Conservation (phyloP, 2,113 vertebrate genomes). For the Cyanoderma ruficeps region DNA sequence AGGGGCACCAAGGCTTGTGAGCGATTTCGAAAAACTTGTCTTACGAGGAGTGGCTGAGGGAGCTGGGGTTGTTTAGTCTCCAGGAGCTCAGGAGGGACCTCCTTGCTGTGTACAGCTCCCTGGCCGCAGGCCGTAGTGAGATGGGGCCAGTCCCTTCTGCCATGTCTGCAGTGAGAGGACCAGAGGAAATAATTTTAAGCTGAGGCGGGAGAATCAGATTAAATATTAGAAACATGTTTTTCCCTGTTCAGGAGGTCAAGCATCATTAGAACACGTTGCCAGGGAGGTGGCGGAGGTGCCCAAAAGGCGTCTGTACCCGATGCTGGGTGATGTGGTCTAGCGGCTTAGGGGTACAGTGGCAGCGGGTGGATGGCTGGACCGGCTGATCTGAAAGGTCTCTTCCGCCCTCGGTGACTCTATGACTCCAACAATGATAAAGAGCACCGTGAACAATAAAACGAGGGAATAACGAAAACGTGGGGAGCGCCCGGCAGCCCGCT, state of each 20-base stretch:
- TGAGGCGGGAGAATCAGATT: not conserved
- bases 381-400: too few relatives aligned
- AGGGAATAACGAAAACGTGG: fast-evolving
- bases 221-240: not conserved
- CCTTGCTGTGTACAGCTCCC: not conserved
- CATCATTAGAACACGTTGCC: not conserved
- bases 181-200: not conserved
- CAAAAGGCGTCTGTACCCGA: fast-evolving
- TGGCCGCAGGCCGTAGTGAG: not conserved
- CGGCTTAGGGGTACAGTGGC: not conserved
- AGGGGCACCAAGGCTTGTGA: not conserved
- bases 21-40: not conserved
- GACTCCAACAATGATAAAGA: not conserved
- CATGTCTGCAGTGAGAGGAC: too few relatives aligned
- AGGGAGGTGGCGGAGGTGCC: not conserved
- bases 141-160: too few relatives aligned
- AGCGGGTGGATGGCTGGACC: not conserved
- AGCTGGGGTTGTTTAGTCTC: not conserved
- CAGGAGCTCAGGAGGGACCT: not conserved
- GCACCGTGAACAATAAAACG: not conserved
- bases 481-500: not conserved
- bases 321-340: not conserved
- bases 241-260: not conserved
- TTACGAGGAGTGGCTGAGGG: not conserved
- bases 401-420: not conserved